Evolutionary conservation across 2,113 vertebrate genomes (phyloP), one percentile per base, ranked within the genome.

Genomic region (Sisor rabdophorus): DNA sequence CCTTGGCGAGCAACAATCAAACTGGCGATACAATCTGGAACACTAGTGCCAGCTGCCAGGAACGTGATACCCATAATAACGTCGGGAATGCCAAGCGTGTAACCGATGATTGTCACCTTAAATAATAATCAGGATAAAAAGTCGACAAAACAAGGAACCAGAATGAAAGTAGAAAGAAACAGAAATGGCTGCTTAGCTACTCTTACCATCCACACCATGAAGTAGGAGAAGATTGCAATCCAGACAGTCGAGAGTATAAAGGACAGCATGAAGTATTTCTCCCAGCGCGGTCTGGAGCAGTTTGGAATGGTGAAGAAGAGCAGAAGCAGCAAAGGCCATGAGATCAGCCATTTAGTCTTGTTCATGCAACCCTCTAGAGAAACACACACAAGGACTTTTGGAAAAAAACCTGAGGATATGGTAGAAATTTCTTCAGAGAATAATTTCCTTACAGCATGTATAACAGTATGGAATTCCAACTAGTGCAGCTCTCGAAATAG

Each of bases 141-240:
- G 3, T 58, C 13, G 59, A 16, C 9, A 55, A n/a, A 69, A 32
- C 48, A 47, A 65, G 47, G 4, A 50, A n/a, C 19, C 15, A 11
- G 24, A 4, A 26, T 50, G 36, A 24, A 54, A 20, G 40, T 1
- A 65, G 11, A 52, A 22, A 2, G 9, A 40, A 40, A 55, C 4
- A 54, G 19, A 44, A 28, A 69, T 24, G 9, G 24, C 2, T 8
- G 44, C 36, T 13, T 4, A 2, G 1, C 9, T 0, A 24, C 10
- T 81, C 96, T 90, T 87, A 99, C 97, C 96, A 99, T 94, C 97
- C 97, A 99, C 85, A 99, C 97, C 97, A 99, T 99, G n/a, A 99
- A 78, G 85, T 99, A 99, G 82, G 97, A 99, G 87, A 98, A 99
- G 86, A 98, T 73, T 0, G 97, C 97, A 11, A 99, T 99, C 97